Percentiles rank a stretch among this genome's conserved stretches.
These are phyloP conservation scores for Lerema accius DNA, from an alignment of 1,140 invertebrate species.

Conservation along the genomic window DNA sequence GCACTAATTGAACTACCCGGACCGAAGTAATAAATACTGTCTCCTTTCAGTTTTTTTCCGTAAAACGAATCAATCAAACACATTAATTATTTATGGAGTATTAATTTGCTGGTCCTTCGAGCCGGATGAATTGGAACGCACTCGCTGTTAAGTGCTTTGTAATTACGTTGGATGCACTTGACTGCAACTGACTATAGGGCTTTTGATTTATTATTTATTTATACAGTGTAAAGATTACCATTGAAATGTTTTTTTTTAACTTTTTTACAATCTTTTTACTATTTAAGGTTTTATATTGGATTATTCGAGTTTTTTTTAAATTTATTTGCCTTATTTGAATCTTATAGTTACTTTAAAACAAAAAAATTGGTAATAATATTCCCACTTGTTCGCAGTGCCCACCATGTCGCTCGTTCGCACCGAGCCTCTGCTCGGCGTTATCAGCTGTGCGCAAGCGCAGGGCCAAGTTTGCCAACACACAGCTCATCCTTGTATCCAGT, in stretches of 20 bases:
- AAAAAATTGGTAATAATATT: too few relatives aligned
- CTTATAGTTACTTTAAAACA: too few relatives aligned
- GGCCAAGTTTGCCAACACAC: conserved; percentile 85
- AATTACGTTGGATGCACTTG: conserved; percentile 24
- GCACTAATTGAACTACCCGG: not conserved
- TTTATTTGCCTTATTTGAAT: too few relatives aligned
- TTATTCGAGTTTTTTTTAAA: not conserved
- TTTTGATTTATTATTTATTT: conserved; percentile 27
- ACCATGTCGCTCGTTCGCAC: conserved; percentile 91
- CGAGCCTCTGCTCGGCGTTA: conserved; percentile 88
- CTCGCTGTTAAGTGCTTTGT: conserved; percentile 24
- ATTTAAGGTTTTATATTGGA: too few relatives aligned
- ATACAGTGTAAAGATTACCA: not conserved
- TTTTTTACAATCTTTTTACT: too few relatives aligned
- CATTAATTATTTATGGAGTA: conserved; percentile 21
- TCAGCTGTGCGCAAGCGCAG: conserved; percentile 86
- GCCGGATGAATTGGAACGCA: conserved; percentile 25
- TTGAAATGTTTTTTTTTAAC: conserved; percentile 52
- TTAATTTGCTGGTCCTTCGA: conserved; percentile 31
- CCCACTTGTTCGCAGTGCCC: conserved; percentile 86
- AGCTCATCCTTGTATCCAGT: conserved; percentile 92
- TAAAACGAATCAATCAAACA: not conserved
- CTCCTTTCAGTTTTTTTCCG: not conserved
- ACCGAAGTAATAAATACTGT: not conserved
- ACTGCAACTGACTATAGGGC: conserved; percentile 1